Base-by-base conservation (phyloP, 2,113 vertebrate species). In the Istiophorus platypterus region DNA sequence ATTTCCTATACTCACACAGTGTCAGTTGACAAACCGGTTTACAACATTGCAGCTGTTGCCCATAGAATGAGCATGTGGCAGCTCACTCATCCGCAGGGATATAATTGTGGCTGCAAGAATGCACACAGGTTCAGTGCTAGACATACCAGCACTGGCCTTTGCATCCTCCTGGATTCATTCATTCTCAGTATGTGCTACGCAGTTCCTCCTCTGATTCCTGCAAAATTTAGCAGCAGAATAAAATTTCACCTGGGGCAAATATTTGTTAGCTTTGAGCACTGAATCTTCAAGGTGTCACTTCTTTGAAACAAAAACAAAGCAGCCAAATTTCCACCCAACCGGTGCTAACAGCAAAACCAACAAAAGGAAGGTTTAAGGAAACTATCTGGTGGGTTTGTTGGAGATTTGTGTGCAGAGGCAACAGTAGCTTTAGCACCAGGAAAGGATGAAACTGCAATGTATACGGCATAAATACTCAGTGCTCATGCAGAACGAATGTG, bases 71-170 rank as follows among this genome's bases (percentile, higher is more conserved):
- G 64, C 62, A 76, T 17, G 54, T 68, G 75, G 77, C 63, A 47
- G 24, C 51, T 65, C 67, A 12, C 59, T 72, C 56, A 37, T 69
- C 57, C 62, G 24, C 52, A n/a, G 72, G 62, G 58, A 57, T 75
- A 56, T 56, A 80, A 89, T 78, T 82, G 72, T 10, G 11, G 10
- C 58, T 26, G 22, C 76, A 76, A 66, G 27, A 78, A 47, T 59
- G 47, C 58, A 52, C 14, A 26, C 13, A 1, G 26, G 58, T 72
- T 78, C 22, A 0, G 4, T 24, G 12, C 27, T 57, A n/a, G n/a
- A n/a, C n/a, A n/a, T n/a, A n/a, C 47, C 10, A 69, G 56, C 24
- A 52, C 0, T 22, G 29, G 20, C 12, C 17, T 18, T 27, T 62
- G 45, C 26, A 39, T 67, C 27, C 6, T 17, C n/a, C n/a, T 64